Base-by-base conservation (phyloP, 2,797 vertebrate species). In the Triplophysa bombifrons region DNA sequence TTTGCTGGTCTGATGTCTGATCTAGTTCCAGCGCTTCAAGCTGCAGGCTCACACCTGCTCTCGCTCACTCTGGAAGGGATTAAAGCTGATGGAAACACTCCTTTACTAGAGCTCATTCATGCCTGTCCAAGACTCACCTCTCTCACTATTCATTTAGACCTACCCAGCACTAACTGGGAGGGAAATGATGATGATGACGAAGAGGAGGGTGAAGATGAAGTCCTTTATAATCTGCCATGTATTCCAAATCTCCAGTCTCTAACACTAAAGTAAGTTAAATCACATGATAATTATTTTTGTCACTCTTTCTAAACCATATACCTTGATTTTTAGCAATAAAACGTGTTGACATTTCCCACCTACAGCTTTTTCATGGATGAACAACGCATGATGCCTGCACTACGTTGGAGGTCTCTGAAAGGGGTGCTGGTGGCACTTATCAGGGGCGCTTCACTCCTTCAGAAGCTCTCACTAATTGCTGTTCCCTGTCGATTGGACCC, bases 11-110 rank as follows among this genome's bases (percentile, higher is more conserved):
- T 17, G 1, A 73, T 96, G 84, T 81, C 34, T 0, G 90, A 93
- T 71, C 82, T 93, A 20, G 78, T 94, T 50, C 88, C 90, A 0
- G 60, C 91, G n/a, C 46, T 89, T 0, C 82, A 16, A 58, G 50
- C 73, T 3, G 76, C 88, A 64, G 93, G 94, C 4, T 63, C 83
- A 0, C 86, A 56, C 14, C 89, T 97, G 65, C 76, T 82, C 4
- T 88, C 85, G 16, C 94, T 97, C 74, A 91, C 87, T 1, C 71
- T 97, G 51, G 93, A 95, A 1, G 94, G 93, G 19, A 89, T 95
- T 72, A 88, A 75, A 84, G 91, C 88, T 30, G 85, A 53, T 0
- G 83, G 91, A 0, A 76, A 83, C 0, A 60, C 83, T 0, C 82
- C 91, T 1, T 83, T 96, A 0, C 63, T 89, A 19, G 3, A 85